Conservation (phyloP, 1,140 invertebrate genomes). For the Hyles vespertilio region DNA sequence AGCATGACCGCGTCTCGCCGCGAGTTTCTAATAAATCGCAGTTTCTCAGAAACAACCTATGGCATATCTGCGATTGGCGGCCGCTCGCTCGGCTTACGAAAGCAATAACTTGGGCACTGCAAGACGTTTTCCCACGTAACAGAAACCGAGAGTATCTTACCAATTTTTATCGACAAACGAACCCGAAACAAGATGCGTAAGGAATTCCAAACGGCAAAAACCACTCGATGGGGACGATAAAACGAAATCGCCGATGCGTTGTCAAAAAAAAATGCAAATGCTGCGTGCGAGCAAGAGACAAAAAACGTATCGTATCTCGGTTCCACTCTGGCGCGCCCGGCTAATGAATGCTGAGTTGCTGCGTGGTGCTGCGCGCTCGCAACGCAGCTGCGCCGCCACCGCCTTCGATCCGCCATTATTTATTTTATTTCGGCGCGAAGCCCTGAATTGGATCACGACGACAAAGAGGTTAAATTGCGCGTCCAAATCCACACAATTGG, state of each 20-base stretch:
- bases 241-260: constrained; percentile 66
- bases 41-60: no score
- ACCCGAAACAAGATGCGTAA: constrained; percentile 48
- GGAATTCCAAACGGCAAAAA: constrained; percentile 61
- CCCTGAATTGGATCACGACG: constrained; percentile 62
- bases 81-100: no score
- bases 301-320: constrained; percentile 65
- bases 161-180: constrained; percentile 36
- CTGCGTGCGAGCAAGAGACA: constrained; percentile 62
- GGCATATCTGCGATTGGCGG: no score
- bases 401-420: constrained; percentile 58
- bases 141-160: constrained; percentile 31
- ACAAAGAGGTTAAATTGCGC: constrained; percentile 72
- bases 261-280: constrained; percentile 58
- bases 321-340: constrained; percentile 60
- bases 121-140: constrained; percentile 26
- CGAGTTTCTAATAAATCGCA: no score
- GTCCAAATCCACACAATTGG: constrained; percentile 69
- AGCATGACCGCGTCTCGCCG: no score
- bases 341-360: constrained; percentile 44
- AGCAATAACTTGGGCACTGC: no score
- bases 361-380: constrained; percentile 39
- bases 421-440: constrained; percentile 71
- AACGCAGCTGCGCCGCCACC: constrained; percentile 53
- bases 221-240: constrained; percentile 64